Evolutionary conservation across 2,888 invertebrate genomes (phyloP).

Genomic region (Agriotes lineatus): DNA sequence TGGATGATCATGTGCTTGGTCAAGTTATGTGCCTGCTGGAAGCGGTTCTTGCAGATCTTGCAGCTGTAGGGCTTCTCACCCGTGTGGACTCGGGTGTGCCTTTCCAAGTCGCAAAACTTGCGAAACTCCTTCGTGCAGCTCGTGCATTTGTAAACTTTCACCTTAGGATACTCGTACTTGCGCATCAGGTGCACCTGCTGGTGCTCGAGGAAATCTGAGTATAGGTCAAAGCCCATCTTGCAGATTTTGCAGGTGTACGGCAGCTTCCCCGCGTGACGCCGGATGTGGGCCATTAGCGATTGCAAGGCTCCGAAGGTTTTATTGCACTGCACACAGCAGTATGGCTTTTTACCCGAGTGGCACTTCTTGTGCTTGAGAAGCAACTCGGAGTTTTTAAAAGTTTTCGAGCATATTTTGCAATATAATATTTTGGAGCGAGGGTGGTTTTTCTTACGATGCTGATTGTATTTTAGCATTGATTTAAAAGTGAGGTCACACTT

Average conservation of each 20-base stretch:
- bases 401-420: slow-evolving; percentile 60
- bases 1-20: slow-evolving; percentile 64
- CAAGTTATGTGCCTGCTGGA: slow-evolving; percentile 61
- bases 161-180: slow-evolving; percentile 48
- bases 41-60: slow-evolving; percentile 53
- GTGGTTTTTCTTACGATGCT: background rate
- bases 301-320: slow-evolving; percentile 54
- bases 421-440: slow-evolving; percentile 38
- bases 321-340: slow-evolving; percentile 56
- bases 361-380: slow-evolving; percentile 55
- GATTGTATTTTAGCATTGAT: background rate
- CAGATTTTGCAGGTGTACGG: slow-evolving; percentile 61
- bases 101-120: slow-evolving; percentile 53
- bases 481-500: slow-evolving; percentile 4
- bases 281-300: slow-evolving; percentile 59
- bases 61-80: slow-evolving; percentile 64
- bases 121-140: slow-evolving; percentile 60
- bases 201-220: slow-evolving; percentile 56
- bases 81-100: slow-evolving; percentile 63
- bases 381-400: slow-evolving; percentile 55
- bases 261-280: slow-evolving; percentile 61
- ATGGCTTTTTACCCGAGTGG: slow-evolving; percentile 56
- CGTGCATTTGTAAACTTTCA: slow-evolving; percentile 59
- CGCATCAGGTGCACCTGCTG: slow-evolving; percentile 57
- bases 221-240: slow-evolving; percentile 56